phyloP scores from a whole-genome alignment of 1,140 invertebrate species.

The Aphaenogaster floridana region DNA sequence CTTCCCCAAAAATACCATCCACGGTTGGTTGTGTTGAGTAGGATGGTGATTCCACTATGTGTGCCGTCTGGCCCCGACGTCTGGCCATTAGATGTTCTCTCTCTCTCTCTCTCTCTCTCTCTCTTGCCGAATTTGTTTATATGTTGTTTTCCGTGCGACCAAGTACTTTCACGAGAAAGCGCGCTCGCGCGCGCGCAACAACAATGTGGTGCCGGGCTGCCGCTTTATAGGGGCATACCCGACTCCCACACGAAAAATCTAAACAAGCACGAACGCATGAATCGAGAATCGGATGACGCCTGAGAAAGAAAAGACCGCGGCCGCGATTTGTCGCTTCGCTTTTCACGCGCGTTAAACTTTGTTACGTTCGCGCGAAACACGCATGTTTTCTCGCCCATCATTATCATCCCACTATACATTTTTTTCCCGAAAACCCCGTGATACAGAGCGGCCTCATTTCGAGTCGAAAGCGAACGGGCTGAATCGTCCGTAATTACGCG shows the following conservation, averaged over 20 bases:
- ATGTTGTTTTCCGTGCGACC: too few relatives aligned
- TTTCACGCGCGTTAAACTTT: background rate
- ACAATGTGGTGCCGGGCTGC: too few relatives aligned
- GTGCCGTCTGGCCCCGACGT: too few relatives aligned
- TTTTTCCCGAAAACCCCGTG: background rate
- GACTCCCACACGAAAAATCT: background rate
- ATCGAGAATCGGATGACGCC: background rate
- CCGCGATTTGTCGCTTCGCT: conserved; percentile 5
- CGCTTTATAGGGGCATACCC: too few relatives aligned
- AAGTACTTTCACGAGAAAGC: too few relatives aligned
- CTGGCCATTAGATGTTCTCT: too few relatives aligned
- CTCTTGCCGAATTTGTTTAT: too few relatives aligned
- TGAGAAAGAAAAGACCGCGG: background rate
- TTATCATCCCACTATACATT: background rate
- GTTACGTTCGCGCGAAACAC: background rate
- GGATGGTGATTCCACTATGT: too few relatives aligned
- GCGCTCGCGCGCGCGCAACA: too few relatives aligned
- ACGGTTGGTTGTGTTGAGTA: too few relatives aligned
- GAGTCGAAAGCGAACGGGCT: background rate
- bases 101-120: too few relatives aligned
- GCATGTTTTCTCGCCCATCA: background rate
- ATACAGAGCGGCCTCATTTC: background rate
- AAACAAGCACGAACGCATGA: background rate
- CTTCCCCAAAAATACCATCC: too few relatives aligned
- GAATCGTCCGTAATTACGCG: conserved; percentile 53